Evolutionary conservation across 1,140 invertebrate genomes (phyloP).

Genomic region (Harpegnathos saltator): DNA sequence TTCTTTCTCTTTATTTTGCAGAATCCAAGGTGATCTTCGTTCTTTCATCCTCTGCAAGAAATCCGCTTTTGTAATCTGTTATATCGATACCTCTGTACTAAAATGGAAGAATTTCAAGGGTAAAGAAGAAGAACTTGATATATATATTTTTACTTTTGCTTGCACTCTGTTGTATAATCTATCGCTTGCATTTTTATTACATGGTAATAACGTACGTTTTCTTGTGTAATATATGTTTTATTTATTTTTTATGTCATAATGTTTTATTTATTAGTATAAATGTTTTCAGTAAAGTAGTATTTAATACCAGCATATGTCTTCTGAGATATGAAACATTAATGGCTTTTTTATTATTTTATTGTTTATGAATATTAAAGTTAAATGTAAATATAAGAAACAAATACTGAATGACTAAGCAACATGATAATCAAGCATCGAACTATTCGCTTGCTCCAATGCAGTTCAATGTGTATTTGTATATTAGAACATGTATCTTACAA

Average conservation of each 20-base stretch:
- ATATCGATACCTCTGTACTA: constrained; percentile 18
- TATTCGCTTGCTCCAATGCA: constrained; percentile 49
- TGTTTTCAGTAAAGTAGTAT: neutral
- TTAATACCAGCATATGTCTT: neutral
- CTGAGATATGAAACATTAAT: constrained; percentile 13
- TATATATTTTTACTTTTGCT: neutral
- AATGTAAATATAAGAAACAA: neutral
- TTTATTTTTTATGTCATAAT: neutral
- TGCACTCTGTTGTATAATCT: no score
- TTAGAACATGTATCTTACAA: neutral
- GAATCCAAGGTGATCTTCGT: constrained; percentile 75
- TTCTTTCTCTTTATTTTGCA: constrained; percentile 56
- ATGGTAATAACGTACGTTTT: neutral
- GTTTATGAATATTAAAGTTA: constrained; percentile 4
- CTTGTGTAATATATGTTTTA: neutral
- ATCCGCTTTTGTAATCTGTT: constrained; percentile 8
- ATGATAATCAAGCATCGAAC: neutral
- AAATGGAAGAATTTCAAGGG: constrained; percentile 78
- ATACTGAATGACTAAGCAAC: no score
- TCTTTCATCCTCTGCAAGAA: constrained; percentile 23
- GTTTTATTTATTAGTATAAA: neutral
- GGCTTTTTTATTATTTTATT: neutral
- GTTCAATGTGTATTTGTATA: neutral
- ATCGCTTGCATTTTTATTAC: neutral
- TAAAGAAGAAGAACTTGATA: constrained; percentile 43